Evolutionary conservation across 2,113 vertebrate genomes (phyloP).

Genomic region (Petrocephalus zakoni): DNA sequence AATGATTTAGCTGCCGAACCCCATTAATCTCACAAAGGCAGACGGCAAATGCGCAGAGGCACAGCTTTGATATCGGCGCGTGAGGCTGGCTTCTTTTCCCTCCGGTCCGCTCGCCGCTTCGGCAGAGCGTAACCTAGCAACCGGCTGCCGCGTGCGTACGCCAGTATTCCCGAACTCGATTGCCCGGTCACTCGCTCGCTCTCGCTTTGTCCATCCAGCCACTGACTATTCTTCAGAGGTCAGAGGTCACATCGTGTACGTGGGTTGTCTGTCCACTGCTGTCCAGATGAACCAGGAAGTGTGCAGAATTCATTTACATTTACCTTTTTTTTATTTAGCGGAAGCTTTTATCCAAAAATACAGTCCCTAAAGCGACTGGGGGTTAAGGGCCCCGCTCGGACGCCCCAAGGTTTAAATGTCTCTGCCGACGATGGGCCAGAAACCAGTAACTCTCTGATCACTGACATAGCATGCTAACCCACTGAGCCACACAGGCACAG

Average conservation of each 20-base stretch:
- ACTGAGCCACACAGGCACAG: too few species aligned
- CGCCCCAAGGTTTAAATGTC: neutral
- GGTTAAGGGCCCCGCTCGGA: neutral
- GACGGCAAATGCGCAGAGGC: neutral
- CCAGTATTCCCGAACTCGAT: neutral
- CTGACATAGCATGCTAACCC: neutral
- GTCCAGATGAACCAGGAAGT: neutral
- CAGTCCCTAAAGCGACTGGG: neutral
- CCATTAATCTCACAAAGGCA: neutral
- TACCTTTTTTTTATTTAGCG: neutral
- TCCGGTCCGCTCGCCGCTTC: neutral
- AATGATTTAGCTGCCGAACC: neutral
- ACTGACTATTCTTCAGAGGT: neutral
- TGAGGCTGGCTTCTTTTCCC: neutral
- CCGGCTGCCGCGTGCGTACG: neutral
- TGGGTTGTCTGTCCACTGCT: neutral
- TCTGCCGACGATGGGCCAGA: neutral
- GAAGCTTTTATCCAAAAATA: neutral
- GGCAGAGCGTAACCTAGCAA: slow-evolving; percentile 8
- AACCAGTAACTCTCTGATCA: neutral
- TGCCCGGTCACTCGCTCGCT: neutral
- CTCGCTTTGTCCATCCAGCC: neutral
- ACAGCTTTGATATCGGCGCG: neutral
- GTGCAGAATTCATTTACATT: neutral
- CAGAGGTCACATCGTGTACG: neutral